Evolutionary conservation across 37 sponge, comb jelly and placozoan species (phyloP).

Genomic region (Hormiphora californensis): DNA sequence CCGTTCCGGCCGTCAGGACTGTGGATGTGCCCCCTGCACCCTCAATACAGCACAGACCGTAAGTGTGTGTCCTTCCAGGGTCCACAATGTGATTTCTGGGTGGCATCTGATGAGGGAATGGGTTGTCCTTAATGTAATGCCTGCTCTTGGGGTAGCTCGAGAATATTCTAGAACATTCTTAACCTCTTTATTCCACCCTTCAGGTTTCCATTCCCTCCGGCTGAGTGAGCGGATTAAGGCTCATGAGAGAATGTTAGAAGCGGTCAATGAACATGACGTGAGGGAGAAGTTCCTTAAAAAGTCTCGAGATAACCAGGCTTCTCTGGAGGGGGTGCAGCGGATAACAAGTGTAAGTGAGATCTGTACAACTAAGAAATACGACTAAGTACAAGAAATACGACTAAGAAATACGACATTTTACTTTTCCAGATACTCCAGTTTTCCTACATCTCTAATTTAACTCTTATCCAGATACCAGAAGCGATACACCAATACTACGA

Average conservation of each 20-base stretch:
- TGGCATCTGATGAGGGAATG: not conserved
- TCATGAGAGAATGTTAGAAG: conserved; percentile 54
- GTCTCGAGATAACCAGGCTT: conserved; percentile 53
- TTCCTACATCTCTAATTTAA: not conserved
- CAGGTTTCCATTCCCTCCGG: conserved; percentile 64
- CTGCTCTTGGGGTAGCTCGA: too few species aligned
- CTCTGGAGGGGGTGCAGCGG: not conserved
- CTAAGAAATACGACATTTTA: not conserved
- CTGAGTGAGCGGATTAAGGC: conserved; percentile 60
- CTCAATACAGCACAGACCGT: conserved; percentile 66
- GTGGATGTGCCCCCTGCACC: conserved; percentile 91
- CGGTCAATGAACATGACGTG: conserved; percentile 57
- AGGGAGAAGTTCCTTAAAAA: conserved; percentile 65
- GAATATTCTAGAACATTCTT: not conserved
- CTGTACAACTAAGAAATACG: not conserved
- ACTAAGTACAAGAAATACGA: not conserved
- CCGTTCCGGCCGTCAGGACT: conserved; percentile 65
- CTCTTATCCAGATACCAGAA: conserved; percentile 6
- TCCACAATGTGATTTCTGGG: not conserved
- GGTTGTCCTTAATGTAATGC: not conserved
- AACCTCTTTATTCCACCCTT: not conserved
- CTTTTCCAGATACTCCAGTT: not conserved
- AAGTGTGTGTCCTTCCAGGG: not conserved
- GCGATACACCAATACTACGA: conserved; percentile 17
- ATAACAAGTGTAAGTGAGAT: not conserved